Evolutionary conservation across 2,113 vertebrate species (phyloP).

Genomic region (Melanostigma gelatinosum): DNA sequence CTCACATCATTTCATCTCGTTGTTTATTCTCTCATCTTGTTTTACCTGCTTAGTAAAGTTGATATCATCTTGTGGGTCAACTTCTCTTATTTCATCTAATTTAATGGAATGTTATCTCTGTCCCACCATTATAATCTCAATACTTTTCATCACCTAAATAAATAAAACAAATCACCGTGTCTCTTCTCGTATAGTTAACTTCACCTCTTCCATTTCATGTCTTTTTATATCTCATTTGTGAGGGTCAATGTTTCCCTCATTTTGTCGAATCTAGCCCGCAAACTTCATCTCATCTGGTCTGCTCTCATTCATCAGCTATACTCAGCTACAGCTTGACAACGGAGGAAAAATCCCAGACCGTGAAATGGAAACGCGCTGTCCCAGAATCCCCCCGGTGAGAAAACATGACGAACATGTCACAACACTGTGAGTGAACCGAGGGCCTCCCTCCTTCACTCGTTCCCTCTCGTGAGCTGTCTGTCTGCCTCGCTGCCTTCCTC

Average conservation of each 20-base stretch:
- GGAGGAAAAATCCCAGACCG: constrained; percentile 21
- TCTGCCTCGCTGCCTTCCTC: neutral
- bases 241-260: neutral
- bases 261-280: neutral
- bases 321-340: constrained; percentile 6
- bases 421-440: constrained; percentile 62
- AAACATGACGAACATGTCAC: constrained; percentile 76
- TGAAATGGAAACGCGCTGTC: constrained; percentile 55
- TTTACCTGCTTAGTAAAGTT: neutral
- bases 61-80: neutral
- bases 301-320: neutral
- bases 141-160: neutral
- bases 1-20: neutral
- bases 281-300: neutral
- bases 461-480: constrained; percentile 16
- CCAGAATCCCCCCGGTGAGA: constrained; percentile 51
- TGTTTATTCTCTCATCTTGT: neutral
- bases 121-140: neutral
- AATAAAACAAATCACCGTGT: too few relatives aligned
- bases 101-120: neutral
- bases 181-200: too few relatives aligned
- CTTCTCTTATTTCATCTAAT: neutral
- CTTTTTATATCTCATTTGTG: neutral
- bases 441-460: constrained; percentile 48
- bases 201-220: neutral